A percentile compares a stretch with the other conserved stretches of the same genome.
These are phyloP conservation scores for Papilio dardanus DNA, from an alignment of 1,140 invertebrate species.

Conservation along the genomic window DNA sequence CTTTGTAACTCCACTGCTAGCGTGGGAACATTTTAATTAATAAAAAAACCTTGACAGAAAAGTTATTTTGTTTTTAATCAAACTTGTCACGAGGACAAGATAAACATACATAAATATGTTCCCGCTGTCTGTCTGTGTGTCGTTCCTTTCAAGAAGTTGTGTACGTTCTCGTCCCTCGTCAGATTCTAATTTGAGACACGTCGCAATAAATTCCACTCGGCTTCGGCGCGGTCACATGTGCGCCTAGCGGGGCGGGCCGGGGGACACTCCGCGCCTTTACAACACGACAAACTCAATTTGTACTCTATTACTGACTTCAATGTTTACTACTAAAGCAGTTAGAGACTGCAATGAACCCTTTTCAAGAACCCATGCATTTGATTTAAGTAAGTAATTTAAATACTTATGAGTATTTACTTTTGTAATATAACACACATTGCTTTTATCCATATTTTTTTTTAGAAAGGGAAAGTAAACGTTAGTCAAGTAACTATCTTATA, in stretches of 20 bases:
- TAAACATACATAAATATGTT: not conserved
- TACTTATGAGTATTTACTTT: too few species aligned
- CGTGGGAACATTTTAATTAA: too few species aligned
- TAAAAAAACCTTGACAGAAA: not conserved
- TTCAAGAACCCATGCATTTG: too few species aligned
- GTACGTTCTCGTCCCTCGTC: constrained; percentile 15
- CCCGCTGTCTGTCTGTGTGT: not conserved
- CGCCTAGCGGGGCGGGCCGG: not conserved
- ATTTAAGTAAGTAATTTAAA: too few species aligned
- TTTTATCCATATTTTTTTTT: too few species aligned
- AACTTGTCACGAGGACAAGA: not conserved
- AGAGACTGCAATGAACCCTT: not conserved
- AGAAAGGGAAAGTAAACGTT: not conserved
- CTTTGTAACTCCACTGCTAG: too few species aligned
- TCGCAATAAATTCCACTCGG: constrained; percentile 24
- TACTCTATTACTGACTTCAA: constrained; percentile 5
- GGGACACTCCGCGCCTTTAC: not conserved
- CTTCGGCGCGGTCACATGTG: not conserved
- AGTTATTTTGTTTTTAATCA: not conserved
- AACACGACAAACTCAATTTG: constrained; percentile 13
- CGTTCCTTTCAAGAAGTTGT: constrained; percentile 14
- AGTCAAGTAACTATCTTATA: not conserved
- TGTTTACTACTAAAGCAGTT: not conserved
- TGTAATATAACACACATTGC: too few species aligned
- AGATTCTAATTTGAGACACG: constrained; percentile 27